A percentile compares a stretch with the other conserved stretches of the same genome.
These are phyloP conservation scores for Natrix natrix DNA, from an alignment of 2,797 vertebrate genomes.

Conservation along the genomic window DNA sequence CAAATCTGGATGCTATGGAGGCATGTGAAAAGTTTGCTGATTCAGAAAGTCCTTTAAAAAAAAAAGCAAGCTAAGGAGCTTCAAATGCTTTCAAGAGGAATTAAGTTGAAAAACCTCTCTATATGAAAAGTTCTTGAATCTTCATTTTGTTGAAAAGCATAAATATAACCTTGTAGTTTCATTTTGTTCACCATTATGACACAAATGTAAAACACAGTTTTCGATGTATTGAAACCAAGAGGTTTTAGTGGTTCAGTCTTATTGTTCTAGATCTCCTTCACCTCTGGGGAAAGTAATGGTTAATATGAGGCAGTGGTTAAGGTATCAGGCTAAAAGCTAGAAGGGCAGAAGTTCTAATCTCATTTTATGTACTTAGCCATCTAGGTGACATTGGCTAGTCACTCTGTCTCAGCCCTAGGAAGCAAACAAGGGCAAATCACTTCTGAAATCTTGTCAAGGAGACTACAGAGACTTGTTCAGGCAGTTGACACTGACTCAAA, in stretches of 20 bases:
- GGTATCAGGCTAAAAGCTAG: not conserved
- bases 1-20: not conserved
- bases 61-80: not conserved
- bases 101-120: not conserved
- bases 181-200: not conserved
- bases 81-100: not conserved
- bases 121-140: not conserved
- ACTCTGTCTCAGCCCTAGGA: not conserved
- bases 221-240: not conserved
- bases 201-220: not conserved
- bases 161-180: not conserved
- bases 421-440: not conserved
- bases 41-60: not conserved
- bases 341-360: not conserved
- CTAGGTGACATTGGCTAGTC: not conserved
- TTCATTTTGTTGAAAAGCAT: not conserved
- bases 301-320: not conserved
- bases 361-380: not conserved
- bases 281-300: not conserved
- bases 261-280: not conserved
- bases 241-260: not conserved
- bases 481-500: not conserved
- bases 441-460: not conserved
- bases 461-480: not conserved
- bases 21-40: not conserved